A percentile compares a stretch with the other conserved stretches of the same genome.
These are phyloP conservation scores for Hemistola chrysoprasaria DNA, from an alignment of 2,888 invertebrate genomes.

Conservation along the genomic window DNA sequence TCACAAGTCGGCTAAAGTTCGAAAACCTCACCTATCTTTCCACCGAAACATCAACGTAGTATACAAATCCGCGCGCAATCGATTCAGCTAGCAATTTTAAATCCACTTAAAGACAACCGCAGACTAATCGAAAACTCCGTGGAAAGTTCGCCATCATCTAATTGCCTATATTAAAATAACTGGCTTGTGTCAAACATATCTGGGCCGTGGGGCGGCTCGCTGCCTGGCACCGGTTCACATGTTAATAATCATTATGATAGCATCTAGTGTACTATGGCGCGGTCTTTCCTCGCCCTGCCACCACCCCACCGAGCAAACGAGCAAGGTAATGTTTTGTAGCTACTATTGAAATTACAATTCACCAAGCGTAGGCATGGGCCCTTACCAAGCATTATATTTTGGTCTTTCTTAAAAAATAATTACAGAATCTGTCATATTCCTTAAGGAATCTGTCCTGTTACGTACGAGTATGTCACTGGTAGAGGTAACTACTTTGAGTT, in stretches of 20 bases:
- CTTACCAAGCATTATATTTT: no score
- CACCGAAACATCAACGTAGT: conserved; percentile 4
- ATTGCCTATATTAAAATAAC: conserved; percentile 81
- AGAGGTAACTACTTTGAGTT: no score
- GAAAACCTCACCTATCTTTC: background rate
- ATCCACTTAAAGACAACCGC: conserved; percentile 79
- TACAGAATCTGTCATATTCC: no score
- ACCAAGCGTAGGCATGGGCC: conserved; percentile 21
- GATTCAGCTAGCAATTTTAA: conserved; percentile 72
- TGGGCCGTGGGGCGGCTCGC: conserved; percentile 65
- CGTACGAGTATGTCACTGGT: no score
- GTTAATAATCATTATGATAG: conserved; percentile 82
- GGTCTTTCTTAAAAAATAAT: no score
- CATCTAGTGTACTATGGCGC: conserved; percentile 79
- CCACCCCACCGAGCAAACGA: conserved; percentile 23
- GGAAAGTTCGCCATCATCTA: conserved; percentile 58
- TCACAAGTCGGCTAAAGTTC: background rate
- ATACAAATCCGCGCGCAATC: conserved; percentile 41
- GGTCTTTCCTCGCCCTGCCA: conserved; percentile 49
- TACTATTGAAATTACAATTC: conserved; percentile 36
- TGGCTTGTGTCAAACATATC: conserved; percentile 80
- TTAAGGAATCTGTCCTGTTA: no score
- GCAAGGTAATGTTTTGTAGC: conserved; percentile 35
- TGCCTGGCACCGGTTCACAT: conserved; percentile 75
- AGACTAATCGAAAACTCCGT: conserved; percentile 78